phyloP scores from a whole-genome alignment of 2,888 invertebrate genomes.

The Meliscaeva auricollis region DNA sequence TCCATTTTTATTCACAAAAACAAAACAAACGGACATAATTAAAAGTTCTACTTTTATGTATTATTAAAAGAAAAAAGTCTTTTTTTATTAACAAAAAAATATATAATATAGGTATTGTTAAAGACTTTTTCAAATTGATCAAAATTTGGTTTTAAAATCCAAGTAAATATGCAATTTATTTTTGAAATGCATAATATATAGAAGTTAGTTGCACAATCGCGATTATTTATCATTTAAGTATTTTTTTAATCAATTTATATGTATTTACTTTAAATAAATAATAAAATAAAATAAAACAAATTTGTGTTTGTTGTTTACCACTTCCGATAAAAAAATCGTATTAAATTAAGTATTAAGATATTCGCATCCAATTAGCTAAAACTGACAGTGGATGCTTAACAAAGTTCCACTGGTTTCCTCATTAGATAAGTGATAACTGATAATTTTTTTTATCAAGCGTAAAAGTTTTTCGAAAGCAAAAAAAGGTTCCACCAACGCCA shows the following conservation, averaged over 20 bases:
- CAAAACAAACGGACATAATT: constrained; percentile 17
- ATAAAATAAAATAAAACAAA: neutral
- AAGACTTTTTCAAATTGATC: constrained; percentile 8
- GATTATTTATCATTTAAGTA: constrained; percentile 8
- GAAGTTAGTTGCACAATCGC: constrained; percentile 9
- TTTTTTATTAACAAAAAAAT: constrained; percentile 13
- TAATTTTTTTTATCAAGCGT: no score
- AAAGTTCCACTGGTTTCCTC: no score
- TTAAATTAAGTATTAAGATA: no score
- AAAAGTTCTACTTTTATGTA: constrained; percentile 28
- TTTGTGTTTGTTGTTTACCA: no score
- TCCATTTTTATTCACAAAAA: constrained; percentile 50
- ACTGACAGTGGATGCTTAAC: no score
- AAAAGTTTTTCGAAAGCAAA: no score
- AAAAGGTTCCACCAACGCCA: no score
- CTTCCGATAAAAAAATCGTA: no score
- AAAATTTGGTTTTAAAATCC: constrained; percentile 5
- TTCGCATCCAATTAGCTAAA: no score
- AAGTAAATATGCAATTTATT: constrained; percentile 16
- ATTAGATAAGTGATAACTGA: no score
- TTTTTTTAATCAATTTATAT: constrained; percentile 27
- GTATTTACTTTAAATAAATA: constrained; percentile 32
- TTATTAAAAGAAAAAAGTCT: constrained; percentile 37
- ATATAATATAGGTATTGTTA: neutral
- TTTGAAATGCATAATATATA: neutral